These are phyloP conservation scores for Neomorphus geoffroyi DNA, from an alignment of 2,797 vertebrate genomes.

Conservation along the genomic window DNA sequence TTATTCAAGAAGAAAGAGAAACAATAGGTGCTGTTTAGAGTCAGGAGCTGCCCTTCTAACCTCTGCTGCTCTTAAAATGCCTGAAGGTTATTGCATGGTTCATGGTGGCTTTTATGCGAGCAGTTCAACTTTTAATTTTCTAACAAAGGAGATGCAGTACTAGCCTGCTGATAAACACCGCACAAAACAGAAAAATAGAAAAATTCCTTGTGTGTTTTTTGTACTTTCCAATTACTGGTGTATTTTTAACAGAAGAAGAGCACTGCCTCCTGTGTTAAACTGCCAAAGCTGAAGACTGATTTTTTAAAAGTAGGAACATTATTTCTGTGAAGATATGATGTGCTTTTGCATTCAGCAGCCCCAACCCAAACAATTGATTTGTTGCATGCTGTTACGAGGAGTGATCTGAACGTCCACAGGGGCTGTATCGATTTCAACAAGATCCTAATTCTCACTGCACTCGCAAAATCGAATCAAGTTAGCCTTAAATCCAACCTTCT, in stretches of 20 bases:
- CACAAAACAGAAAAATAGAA: background rate
- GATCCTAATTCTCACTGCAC: background rate
- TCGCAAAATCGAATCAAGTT: background rate
- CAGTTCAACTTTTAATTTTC: conserved; percentile 74
- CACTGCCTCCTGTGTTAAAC: background rate
- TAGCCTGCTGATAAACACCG: conserved; percentile 15
- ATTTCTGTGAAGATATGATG: background rate
- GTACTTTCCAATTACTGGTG: background rate
- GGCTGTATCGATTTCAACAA: background rate
- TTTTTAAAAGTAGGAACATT: background rate
- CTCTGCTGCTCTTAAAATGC: conserved; percentile 78
- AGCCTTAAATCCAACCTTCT: background rate
- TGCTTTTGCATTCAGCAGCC: background rate
- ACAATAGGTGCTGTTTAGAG: conserved; percentile 80
- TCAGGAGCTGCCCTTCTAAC: conserved; percentile 76
- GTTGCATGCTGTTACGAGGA: background rate
- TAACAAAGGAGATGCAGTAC: conserved; percentile 30
- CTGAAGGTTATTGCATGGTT: conserved; percentile 74
- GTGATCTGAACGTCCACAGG: background rate
- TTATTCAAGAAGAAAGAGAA: conserved; percentile 71
- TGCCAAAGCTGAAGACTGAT: background rate
- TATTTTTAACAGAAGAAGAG: conserved; percentile 1
- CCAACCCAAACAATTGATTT: background rate
- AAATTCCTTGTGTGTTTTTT: background rate
- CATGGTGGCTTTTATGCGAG: conserved; percentile 65